Conservation (phyloP, 2,888 invertebrate genomes). For the Leucozona laternaria region DNA sequence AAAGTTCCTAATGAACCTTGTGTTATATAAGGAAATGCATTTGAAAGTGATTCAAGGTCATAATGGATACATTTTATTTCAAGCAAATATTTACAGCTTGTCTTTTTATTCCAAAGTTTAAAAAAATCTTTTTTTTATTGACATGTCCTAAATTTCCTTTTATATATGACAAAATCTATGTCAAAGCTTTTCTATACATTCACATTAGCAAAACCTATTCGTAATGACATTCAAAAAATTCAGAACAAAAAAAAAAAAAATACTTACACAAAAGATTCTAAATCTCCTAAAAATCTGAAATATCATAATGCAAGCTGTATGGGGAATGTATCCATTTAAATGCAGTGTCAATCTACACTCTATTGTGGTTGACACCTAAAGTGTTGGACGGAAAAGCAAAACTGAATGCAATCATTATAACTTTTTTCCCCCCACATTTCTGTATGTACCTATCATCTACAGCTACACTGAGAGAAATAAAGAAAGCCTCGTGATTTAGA, state of each 20-base stretch:
- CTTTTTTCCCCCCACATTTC: background rate
- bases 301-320: constrained; percentile 10
- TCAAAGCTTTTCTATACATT: background rate
- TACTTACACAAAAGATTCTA: constrained; percentile 14
- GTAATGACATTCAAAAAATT: constrained; percentile 31
- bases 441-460: background rate
- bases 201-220: background rate
- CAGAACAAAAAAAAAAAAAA: background rate
- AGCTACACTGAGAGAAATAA: constrained; percentile 6
- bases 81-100: no score
- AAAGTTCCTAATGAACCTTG: no score
- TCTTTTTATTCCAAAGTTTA: no score
- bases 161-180: background rate
- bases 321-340: constrained; percentile 43
- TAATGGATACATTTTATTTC: no score
- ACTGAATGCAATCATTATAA: constrained; percentile 41
- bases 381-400: constrained; percentile 53
- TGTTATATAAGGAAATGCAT: no score
- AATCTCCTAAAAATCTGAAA: constrained; percentile 15
- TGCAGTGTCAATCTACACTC: constrained; percentile 64
- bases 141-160: constrained; percentile 7
- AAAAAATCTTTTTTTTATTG: background rate
- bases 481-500: no score
- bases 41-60: no score
- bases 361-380: constrained; percentile 67